Percentiles rank a stretch among this genome's conserved stretches.
These are phyloP conservation scores for Sphyrna mokarran DNA, from an alignment of 2,113 vertebrate genomes.

Conservation along the genomic window DNA sequence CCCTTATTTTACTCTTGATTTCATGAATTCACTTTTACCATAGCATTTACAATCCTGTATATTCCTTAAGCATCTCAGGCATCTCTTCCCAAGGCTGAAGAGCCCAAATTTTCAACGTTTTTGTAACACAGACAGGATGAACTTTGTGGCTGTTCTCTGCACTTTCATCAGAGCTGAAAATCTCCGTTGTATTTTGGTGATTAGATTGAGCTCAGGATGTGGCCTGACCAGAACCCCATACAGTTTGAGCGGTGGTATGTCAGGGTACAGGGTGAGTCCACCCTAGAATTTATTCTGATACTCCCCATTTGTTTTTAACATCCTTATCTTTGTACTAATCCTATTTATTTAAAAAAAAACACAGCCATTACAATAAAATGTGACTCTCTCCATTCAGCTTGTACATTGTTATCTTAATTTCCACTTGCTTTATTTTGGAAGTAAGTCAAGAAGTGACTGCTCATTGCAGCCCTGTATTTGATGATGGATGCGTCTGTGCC, in stretches of 20 bases:
- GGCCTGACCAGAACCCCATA: background rate
- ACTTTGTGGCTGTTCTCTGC: background rate
- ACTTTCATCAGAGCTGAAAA: background rate
- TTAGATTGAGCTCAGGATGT: background rate
- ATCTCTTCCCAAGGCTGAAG: background rate
- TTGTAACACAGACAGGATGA: background rate
- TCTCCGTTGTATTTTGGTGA: background rate
- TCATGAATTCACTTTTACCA: background rate
- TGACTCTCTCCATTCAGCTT: background rate
- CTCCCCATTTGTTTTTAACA: background rate
- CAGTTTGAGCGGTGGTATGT: background rate
- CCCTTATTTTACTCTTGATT: background rate
- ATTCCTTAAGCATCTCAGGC: background rate
- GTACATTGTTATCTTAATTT: slow-evolving; percentile 33
- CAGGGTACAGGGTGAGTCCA: background rate
- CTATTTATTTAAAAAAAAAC: background rate
- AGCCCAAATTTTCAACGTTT: background rate
- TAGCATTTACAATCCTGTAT: background rate
- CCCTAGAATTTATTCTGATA: background rate
- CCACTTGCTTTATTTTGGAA: slow-evolving; percentile 35
- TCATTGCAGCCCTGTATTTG: background rate
- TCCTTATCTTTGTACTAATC: background rate
- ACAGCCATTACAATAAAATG: background rate
- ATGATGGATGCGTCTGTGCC: slow-evolving; percentile 26
- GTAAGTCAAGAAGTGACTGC: slow-evolving; percentile 20